phyloP scores from a whole-genome alignment of 2,797 vertebrate genomes.

The Labeo calbasu region DNA sequence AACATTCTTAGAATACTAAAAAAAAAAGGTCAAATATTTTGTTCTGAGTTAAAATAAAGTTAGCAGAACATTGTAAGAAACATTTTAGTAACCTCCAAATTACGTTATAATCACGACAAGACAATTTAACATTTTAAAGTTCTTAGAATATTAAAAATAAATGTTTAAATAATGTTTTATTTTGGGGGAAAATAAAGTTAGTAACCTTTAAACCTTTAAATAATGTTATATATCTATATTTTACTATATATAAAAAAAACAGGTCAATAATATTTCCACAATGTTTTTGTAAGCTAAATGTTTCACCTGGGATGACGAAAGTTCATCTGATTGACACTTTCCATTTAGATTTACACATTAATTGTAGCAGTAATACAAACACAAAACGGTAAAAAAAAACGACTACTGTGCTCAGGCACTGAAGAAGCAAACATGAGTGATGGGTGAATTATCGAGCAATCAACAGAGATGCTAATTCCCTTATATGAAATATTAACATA shows the following conservation, averaged over 20 bases:
- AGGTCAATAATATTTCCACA: neutral
- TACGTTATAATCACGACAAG: no score
- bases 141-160: no score
- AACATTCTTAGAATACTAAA: no score
- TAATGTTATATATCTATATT: neutral
- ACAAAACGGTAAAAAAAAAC: neutral
- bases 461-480: neutral
- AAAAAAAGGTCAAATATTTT: no score
- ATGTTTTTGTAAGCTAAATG: neutral
- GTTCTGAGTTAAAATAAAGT: no score
- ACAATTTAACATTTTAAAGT: no score
- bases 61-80: no score
- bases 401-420: neutral
- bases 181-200: neutral
- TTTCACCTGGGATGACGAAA: neutral
- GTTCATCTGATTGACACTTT: neutral
- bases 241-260: neutral
- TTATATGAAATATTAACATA: constrained; percentile 17
- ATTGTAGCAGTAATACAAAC: neutral
- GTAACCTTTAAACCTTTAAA: neutral
- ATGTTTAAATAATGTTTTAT: no score
- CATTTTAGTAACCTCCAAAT: no score
- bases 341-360: neutral
- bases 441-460: neutral
- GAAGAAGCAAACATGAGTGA: neutral